phyloP scores from a whole-genome alignment of 2,113 vertebrate genomes.

The Cebus imitator region DNA sequence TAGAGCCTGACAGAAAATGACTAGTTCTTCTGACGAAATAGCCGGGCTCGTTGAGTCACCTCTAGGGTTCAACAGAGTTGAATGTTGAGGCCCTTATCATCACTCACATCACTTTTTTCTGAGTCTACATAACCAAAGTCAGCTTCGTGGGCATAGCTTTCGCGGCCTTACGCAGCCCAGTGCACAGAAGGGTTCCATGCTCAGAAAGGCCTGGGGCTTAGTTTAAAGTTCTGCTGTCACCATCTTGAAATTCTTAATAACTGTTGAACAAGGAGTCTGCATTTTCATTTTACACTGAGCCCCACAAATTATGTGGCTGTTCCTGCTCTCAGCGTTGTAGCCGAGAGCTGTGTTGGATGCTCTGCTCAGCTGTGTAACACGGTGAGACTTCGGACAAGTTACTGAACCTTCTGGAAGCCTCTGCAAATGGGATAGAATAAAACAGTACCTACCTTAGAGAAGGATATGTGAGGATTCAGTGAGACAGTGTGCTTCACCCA shows the following conservation, averaged over 20 bases:
- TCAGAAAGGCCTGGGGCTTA: not conserved
- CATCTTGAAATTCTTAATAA: not conserved
- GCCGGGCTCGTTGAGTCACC: not conserved
- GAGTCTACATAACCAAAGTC: not conserved
- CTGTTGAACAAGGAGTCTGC: not conserved
- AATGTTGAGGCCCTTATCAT: fast-evolving
- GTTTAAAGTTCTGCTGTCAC: not conserved
- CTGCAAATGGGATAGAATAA: not conserved
- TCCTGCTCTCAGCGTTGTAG: too few species aligned
- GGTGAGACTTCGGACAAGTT: not conserved
- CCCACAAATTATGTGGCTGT: fast-evolving
- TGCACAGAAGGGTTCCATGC: not conserved
- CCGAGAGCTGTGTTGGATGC: too few species aligned
- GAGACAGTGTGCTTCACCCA: not conserved
- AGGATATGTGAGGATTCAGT: not conserved
- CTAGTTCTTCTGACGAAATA: not conserved
- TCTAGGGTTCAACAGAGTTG: too few species aligned
- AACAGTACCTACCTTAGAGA: not conserved
- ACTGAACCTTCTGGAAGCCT: not conserved
- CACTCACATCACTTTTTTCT: not conserved
- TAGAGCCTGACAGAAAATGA: not conserved
- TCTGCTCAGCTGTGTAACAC: not conserved
- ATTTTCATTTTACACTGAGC: not conserved
- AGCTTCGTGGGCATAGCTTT: fast-evolving
- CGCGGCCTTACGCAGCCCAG: not conserved